Evolutionary conservation across 53 echinoderm and acorn worm genomes (phyloP).

Genomic region (Mesocentrotus franciscanus): DNA sequence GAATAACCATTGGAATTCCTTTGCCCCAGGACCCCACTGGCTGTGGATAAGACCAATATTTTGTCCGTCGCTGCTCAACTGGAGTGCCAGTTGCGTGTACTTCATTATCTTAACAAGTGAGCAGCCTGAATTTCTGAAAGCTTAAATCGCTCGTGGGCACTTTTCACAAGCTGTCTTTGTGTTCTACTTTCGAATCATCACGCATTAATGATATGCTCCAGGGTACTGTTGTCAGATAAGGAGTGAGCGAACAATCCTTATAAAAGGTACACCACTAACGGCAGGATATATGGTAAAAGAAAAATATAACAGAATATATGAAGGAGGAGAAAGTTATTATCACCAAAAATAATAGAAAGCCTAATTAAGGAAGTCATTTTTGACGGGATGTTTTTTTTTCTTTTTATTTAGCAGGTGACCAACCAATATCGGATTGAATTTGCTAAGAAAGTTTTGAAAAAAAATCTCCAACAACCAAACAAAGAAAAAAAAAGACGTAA

Average conservation of each 20-base stretch:
- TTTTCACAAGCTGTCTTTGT: conserved; percentile 32
- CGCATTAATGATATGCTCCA: conserved; percentile 7
- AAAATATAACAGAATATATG: not conserved
- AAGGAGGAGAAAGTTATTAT: not conserved
- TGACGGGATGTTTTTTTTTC: not conserved
- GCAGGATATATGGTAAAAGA: not conserved
- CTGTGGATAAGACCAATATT: not conserved
- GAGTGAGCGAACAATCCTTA: not conserved
- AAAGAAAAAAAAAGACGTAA: too few relatives aligned
- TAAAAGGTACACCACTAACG: not conserved
- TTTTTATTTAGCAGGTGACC: not conserved
- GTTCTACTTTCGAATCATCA: conserved; percentile 40
- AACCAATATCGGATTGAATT: not conserved
- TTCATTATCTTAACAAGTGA: conserved; percentile 39
- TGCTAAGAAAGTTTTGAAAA: too few relatives aligned
- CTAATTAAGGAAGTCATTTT: not conserved
- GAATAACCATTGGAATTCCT: not conserved
- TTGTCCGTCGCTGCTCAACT: not conserved
- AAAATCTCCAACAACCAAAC: too few relatives aligned
- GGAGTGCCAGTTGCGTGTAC: conserved; percentile 37
- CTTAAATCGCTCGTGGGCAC: conserved; percentile 22
- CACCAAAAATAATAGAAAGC: not conserved
- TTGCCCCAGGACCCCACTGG: not conserved
- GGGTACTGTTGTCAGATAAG: not conserved
- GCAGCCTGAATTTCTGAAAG: conserved; percentile 42